Base-by-base conservation (phyloP, 2,113 vertebrate genomes). In the Natator depressus region DNA sequence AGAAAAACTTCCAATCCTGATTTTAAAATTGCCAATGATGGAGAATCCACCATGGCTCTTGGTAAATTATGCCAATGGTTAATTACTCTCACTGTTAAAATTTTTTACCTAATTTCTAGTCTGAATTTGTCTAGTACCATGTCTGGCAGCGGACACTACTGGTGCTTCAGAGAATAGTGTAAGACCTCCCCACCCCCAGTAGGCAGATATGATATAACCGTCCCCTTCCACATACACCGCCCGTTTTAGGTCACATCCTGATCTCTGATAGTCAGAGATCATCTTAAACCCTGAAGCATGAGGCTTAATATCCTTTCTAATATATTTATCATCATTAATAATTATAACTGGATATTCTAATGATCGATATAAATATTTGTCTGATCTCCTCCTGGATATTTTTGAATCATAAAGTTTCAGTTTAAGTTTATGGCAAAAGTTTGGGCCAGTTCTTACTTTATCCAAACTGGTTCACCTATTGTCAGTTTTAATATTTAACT, bases 391-490 rank as follows among this genome's bases (percentile, higher is more conserved):
- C 54, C 62, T 46, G 42, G 50, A 80, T 51, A 6, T 10, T 87
- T 87, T 85, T 91, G 79, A 96, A 96, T 42, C n/a, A 53, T 84
- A 91, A 46, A 38, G 46, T 59, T 59, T 86, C 95, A 79, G 79
- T 17, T 88, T 83, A 82, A 93, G 59, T 57, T 81, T 27, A 57
- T 24, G 75, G 87, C 27, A 1, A 3, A 8, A 80, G 83, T 8
- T 94, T 65, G 87, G 93, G 84, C 91, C 84, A 87, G 92, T 95
- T 88, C 57, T 89, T 54, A 82, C 35, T 59, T 89, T 49, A 24
- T 4, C 79, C 84, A 92, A 81, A 91, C 80, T 51, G 17, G 31
- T 85, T 95, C 90, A 92, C 65, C 46, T 91, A 27, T 89, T 97
- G 96, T 88, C 88, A 83, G 2, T 17, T 47, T 24, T 87, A 65